Base-by-base conservation (phyloP, 2,888 invertebrate genomes). In the Microplitis deprimator region DNA sequence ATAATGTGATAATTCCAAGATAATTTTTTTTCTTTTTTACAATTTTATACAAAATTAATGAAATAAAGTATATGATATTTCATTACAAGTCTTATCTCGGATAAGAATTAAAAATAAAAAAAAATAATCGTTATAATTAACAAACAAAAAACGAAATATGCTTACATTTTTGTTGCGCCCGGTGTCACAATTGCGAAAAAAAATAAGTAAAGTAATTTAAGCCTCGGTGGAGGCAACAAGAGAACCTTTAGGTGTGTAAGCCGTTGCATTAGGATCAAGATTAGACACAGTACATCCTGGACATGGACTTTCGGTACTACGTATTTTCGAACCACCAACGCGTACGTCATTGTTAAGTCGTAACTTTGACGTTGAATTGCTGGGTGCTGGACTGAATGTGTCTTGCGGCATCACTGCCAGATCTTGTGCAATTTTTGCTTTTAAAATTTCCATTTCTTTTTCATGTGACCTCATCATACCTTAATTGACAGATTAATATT, bases 241-340 rank as follows among this genome's bases (percentile, higher is more conserved):
- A 80, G 93, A 92, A 83, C 91, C 91, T 88, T 96, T 96, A 81
- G 97, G 97, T 82, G 96, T 97, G 91, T 97, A 97, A 83, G 95
- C 96, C 81, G 95, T 94, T 81, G 97, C 97, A 91, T 97, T 96
- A 77, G 97, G 97, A 91, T 97, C 97, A 79, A 97, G 93, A 85
- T 92, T 93, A 76, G 91, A 88, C 83, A 90, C 87, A 80, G 90
- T 89, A 83, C 90, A 88, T 79, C 89, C 90, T 82, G 90, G 88
- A 85, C 89, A 89, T 65, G 88, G 87, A 81, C 87, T 89, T 80
- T 89, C 89, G 78, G 84, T 86, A 68, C 86, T 83, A 79, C 89
- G 86, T 79, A 89, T 87, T 83, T 89, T 89, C 73, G 88, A 83
- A 79, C 86, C 85, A 73, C 86, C 83, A 68, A 89, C 88, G 77